Conservation (phyloP, 2,113 vertebrate genomes). For the Dicaeum eximium region DNA sequence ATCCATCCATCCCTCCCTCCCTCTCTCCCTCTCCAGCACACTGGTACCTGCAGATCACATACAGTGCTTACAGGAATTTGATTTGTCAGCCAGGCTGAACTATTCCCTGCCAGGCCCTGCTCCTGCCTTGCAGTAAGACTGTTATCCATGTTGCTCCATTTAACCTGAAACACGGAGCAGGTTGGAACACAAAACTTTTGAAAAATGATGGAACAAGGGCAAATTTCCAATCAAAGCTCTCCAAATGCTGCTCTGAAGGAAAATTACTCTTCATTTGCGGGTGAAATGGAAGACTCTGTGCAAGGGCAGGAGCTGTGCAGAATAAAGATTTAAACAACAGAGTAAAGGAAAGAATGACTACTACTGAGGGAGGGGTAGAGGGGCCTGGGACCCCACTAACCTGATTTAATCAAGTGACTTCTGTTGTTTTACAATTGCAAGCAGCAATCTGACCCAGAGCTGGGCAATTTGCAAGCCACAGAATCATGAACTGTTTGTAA, state of each 20-base stretch:
- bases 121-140: neutral
- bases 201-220: constrained; percentile 8
- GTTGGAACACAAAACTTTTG: neutral
- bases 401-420: neutral
- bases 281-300: neutral
- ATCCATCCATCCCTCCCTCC: neutral
- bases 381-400: neutral
- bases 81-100: neutral
- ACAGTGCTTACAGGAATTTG: neutral
- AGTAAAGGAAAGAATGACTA: constrained; percentile 7
- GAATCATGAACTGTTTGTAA: neutral
- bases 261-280: neutral
- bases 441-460: neutral
- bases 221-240: neutral
- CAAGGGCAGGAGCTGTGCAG: neutral
- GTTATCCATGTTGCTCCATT: neutral
- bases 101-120: neutral
- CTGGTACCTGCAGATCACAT: neutral
- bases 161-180: neutral
- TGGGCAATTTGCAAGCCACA: neutral
- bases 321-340: neutral
- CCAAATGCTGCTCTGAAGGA: constrained; percentile 17
- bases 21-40: neutral
- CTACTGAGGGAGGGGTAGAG: neutral
- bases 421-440: neutral